Evolutionary conservation across 2,797 vertebrate genomes (phyloP).

Genomic region (Sciurus carolinensis): DNA sequence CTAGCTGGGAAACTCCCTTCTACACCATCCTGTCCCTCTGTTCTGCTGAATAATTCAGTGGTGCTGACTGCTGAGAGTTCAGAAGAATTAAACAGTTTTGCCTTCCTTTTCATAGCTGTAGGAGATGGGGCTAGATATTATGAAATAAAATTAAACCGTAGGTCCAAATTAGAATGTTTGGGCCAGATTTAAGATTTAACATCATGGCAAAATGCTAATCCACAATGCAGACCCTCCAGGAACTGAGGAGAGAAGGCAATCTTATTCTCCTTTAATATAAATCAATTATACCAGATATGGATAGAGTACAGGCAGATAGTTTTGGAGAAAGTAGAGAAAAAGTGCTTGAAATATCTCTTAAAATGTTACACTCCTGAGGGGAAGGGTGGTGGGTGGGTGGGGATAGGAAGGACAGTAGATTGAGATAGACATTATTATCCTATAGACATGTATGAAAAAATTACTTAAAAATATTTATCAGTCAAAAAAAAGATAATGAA

Average conservation of each 20-base stretch:
- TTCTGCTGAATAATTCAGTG: neutral
- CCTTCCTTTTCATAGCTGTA: neutral
- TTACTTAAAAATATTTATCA: too few relatives aligned
- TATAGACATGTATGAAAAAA: too few relatives aligned
- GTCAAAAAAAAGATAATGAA: too few relatives aligned
- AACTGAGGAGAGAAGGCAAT: neutral
- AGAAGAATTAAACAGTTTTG: neutral
- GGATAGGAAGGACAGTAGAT: too few relatives aligned
- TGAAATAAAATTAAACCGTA: neutral
- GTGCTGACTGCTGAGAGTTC: neutral
- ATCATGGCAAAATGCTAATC: neutral
- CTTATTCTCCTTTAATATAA: conserved; percentile 20
- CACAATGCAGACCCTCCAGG: neutral
- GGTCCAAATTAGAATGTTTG: neutral
- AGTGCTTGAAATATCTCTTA: neutral
- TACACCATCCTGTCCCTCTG: too few relatives aligned
- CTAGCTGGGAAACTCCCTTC: neutral
- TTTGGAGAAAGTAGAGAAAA: conserved; percentile 1
- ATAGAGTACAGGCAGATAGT: neutral
- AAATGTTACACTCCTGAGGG: neutral
- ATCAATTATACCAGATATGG: neutral
- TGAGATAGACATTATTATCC: too few relatives aligned
- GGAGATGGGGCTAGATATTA: neutral
- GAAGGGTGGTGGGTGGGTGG: too few relatives aligned
- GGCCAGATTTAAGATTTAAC: neutral